Conservation (phyloP, 2,888 invertebrate genomes). For the Reticulitermes lucifugus region DNA sequence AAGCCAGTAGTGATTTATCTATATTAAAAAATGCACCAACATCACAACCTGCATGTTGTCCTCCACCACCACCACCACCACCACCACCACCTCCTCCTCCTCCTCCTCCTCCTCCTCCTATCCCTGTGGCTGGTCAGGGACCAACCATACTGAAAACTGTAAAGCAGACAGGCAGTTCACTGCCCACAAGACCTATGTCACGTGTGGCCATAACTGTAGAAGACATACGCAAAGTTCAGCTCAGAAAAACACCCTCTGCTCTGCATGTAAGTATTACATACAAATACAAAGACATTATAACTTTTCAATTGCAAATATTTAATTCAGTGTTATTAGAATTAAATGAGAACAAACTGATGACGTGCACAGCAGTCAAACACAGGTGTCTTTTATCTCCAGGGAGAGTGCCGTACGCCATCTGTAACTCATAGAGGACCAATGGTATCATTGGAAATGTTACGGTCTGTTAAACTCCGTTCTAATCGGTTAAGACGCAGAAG, state of each 20-base stretch:
- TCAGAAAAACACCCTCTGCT: constrained; percentile 59
- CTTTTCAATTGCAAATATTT: not conserved
- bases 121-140: not conserved
- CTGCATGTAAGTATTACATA: not conserved
- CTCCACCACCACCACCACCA: not conserved
- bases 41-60: not conserved
- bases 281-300: not conserved
- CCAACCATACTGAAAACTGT: too few species aligned
- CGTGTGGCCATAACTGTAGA: constrained; percentile 62
- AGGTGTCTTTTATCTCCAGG: not conserved
- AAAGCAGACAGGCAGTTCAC: not conserved
- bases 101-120: not conserved
- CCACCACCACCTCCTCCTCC: not conserved
- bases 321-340: not conserved
- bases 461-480: constrained; percentile 59
- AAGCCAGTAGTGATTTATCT: not conserved
- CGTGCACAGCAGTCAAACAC: too few species aligned
- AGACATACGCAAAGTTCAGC: constrained; percentile 61
- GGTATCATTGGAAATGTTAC: constrained; percentile 61
- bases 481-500: constrained; percentile 34
- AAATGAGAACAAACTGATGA: not conserved
- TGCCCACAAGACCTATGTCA: not conserved
- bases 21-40: not conserved
- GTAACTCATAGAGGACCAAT: constrained; percentile 56
- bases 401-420: not conserved